These are phyloP conservation scores for Carcina quercana DNA, from an alignment of 2,888 invertebrate species.

Conservation along the genomic window DNA sequence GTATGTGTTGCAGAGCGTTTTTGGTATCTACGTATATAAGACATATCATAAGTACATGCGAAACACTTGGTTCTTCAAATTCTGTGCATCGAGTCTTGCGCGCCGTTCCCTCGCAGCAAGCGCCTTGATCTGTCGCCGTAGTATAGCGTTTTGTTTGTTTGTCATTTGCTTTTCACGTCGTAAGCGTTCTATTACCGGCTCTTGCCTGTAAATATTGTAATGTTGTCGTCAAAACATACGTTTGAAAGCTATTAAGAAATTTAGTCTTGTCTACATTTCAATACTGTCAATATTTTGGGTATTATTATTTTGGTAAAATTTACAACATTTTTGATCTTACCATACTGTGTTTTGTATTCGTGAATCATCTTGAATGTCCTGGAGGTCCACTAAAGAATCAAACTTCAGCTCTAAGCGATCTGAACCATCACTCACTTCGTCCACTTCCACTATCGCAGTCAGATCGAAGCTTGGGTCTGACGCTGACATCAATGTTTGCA, in stretches of 20 bases:
- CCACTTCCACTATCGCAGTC: conserved; percentile 64
- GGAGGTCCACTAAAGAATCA: conserved; percentile 48
- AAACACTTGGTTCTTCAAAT: conserved; percentile 61
- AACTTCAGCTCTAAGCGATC: conserved; percentile 58
- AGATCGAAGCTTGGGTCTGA: conserved; percentile 66
- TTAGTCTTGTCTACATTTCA: too few species aligned
- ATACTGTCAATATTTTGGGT: too few species aligned
- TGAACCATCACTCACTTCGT: conserved; percentile 54
- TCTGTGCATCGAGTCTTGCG: conserved; percentile 59
- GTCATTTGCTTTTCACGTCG: conserved; percentile 60
- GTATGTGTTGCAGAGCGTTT: background rate
- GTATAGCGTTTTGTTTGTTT: conserved; percentile 55
- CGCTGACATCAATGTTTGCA: conserved; percentile 61
- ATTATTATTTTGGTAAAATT: too few species aligned
- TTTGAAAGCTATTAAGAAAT: too few species aligned
- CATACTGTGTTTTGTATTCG: too few species aligned
- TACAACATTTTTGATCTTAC: too few species aligned
- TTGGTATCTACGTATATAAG: background rate
- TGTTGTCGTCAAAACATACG: too few species aligned
- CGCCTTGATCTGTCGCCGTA: conserved; percentile 62
- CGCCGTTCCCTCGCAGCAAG: conserved; percentile 57
- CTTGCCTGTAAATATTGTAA: conserved; percentile 44
- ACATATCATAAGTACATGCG: conserved; percentile 41
- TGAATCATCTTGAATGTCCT: conserved; percentile 44
- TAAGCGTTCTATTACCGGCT: conserved; percentile 57